Evolutionary conservation across 2,113 vertebrate genomes (phyloP).

Genomic region (Entelurus aequoreus): DNA sequence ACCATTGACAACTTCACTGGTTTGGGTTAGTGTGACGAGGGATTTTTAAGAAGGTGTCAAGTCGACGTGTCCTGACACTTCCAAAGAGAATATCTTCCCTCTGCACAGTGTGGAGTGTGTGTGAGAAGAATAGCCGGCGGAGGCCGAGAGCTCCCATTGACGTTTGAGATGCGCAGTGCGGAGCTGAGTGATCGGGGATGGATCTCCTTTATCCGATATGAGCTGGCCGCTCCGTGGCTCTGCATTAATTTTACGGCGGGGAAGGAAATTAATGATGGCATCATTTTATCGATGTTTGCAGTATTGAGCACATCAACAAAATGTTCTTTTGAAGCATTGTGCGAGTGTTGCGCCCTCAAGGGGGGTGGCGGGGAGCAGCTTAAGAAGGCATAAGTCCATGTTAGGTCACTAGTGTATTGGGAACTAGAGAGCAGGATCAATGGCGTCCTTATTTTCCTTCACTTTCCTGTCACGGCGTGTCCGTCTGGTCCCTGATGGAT

Average conservation of each 20-base stretch:
- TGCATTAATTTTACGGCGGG: slow-evolving; percentile 65
- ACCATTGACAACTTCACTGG: too few relatives aligned
- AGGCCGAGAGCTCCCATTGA: slow-evolving; percentile 60
- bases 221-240: slow-evolving; percentile 62
- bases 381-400: slow-evolving; percentile 70
- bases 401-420: slow-evolving; percentile 62
- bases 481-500: slow-evolving; percentile 16
- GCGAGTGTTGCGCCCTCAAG: slow-evolving; percentile 38
- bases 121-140: slow-evolving; percentile 63
- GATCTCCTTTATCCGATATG: slow-evolving; percentile 67
- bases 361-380: slow-evolving; percentile 32
- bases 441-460: slow-evolving; percentile 60
- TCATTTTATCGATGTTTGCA: slow-evolving; percentile 66
- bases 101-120: slow-evolving; percentile 50
- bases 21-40: too few relatives aligned
- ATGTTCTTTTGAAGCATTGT: slow-evolving; percentile 70
- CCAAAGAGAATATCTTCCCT: slow-evolving; percentile 4
- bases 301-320: slow-evolving; percentile 70
- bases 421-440: slow-evolving; percentile 53
- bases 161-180: slow-evolving; percentile 20
- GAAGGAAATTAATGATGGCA: slow-evolving; percentile 66
- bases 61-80: too few relatives aligned
- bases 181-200: slow-evolving; percentile 50
- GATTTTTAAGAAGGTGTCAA: not conserved
- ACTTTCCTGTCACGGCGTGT: slow-evolving; percentile 53